Evolutionary conservation across 2,113 vertebrate species (phyloP).

Genomic region (Hemibagrus wyckioides): DNA sequence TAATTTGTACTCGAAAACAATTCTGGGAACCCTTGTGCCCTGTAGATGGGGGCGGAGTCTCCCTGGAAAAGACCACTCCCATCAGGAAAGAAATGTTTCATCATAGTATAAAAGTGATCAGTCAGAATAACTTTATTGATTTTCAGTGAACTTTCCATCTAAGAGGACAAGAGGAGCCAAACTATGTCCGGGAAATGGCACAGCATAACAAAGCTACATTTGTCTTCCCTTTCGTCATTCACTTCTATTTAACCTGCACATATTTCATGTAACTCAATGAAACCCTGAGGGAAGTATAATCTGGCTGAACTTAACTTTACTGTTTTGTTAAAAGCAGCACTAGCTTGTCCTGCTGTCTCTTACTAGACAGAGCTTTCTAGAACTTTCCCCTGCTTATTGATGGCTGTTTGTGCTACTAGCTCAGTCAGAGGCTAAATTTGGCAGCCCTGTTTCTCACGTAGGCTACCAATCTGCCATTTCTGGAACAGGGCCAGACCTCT

Average conservation of each 20-base stretch:
- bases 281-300: neutral
- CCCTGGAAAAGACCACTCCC: neutral
- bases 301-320: neutral
- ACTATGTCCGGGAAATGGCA: neutral
- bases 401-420: constrained; percentile 71
- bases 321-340: neutral
- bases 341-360: constrained; percentile 19
- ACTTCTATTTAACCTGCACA: neutral
- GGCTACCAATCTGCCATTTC: constrained; percentile 31
- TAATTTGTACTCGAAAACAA: neutral
- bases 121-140: neutral
- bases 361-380: constrained; percentile 60
- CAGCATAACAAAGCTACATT: neutral
- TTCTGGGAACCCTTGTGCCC: neutral
- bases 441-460: constrained; percentile 37
- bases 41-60: neutral
- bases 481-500: neutral
- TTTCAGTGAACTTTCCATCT: neutral
- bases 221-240: neutral
- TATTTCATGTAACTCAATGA: neutral
- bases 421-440: constrained; percentile 68
- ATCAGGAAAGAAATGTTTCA: neutral
- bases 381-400: constrained; percentile 67
- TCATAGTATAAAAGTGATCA: neutral
- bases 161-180: neutral